Evolutionary conservation across 2,888 invertebrate species (phyloP).

Genomic region (Hypena proboscidalis): DNA sequence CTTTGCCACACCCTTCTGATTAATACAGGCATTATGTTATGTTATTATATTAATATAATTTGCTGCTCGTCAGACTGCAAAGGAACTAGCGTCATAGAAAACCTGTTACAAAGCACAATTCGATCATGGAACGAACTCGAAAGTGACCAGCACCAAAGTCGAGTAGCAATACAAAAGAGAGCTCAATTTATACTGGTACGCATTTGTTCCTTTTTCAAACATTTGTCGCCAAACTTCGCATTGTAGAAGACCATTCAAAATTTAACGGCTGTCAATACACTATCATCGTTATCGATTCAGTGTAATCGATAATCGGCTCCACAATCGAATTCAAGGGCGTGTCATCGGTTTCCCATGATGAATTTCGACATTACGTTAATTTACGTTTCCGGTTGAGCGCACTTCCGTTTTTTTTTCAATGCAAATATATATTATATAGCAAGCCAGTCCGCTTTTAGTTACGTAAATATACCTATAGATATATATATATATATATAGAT

Average conservation of each 20-base stretch:
- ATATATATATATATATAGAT: slow-evolving; percentile 13
- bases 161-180: slow-evolving; percentile 11
- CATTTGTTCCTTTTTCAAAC: slow-evolving; percentile 22
- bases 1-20: too few relatives aligned
- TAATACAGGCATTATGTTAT: too few relatives aligned
- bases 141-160: slow-evolving; percentile 1
- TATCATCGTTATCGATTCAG: slow-evolving; percentile 40
- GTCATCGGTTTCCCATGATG: slow-evolving; percentile 51
- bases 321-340: slow-evolving; percentile 52
- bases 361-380: slow-evolving; percentile 43
- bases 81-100: too few relatives aligned
- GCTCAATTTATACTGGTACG: slow-evolving; percentile 7
- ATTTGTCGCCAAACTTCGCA: slow-evolving; percentile 27
- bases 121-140: background rate
- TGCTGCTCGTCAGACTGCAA: too few relatives aligned
- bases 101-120: background rate
- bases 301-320: slow-evolving; percentile 41
- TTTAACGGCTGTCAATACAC: slow-evolving; percentile 37
- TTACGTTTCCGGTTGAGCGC: slow-evolving; percentile 36
- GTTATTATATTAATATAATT: too few relatives aligned
- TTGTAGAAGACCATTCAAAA: slow-evolving; percentile 31
- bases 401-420: slow-evolving; percentile 45
- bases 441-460: slow-evolving; percentile 18
- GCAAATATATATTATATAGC: slow-evolving; percentile 20
- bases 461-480: slow-evolving; percentile 20